phyloP scores from a whole-genome alignment of 1,140 invertebrate genomes.

The Colletes latitarsis region DNA sequence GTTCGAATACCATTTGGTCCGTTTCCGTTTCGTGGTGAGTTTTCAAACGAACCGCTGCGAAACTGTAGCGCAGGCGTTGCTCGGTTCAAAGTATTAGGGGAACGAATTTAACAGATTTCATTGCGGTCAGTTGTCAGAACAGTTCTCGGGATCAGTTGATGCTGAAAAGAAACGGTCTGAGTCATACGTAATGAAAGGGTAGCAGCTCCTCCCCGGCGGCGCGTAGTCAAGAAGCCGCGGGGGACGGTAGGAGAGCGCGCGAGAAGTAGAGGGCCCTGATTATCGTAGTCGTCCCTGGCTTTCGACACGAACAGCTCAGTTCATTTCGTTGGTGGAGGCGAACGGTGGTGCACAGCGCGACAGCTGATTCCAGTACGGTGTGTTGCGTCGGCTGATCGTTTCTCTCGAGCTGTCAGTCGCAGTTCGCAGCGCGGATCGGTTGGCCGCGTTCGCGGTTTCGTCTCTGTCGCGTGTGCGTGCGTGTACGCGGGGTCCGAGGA shows the following conservation, averaged over 20 bases:
- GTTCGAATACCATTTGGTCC: no score
- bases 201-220: neutral
- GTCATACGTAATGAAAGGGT: constrained; percentile 1
- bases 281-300: constrained; percentile 37
- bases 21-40: neutral
- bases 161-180: neutral
- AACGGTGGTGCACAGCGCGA: constrained; percentile 53
- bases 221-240: neutral
- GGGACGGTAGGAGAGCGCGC: neutral
- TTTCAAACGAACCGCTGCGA: no score
- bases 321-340: constrained; percentile 57
- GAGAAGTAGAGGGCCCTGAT: constrained; percentile 12
- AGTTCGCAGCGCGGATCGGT: constrained; percentile 28
- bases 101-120: neutral
- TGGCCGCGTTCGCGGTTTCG: constrained; percentile 4
- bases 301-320: constrained; percentile 46
- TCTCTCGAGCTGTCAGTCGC: constrained; percentile 43
- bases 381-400: constrained; percentile 45
- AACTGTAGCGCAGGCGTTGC: no score
- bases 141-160: no score
- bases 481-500: neutral
- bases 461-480: neutral
- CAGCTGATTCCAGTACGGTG: constrained; percentile 65
- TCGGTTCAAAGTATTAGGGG: no score
- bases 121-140: neutral